These are phyloP conservation scores for Physella acuta DNA, from an alignment of 1,140 invertebrate genomes.

Conservation along the genomic window DNA sequence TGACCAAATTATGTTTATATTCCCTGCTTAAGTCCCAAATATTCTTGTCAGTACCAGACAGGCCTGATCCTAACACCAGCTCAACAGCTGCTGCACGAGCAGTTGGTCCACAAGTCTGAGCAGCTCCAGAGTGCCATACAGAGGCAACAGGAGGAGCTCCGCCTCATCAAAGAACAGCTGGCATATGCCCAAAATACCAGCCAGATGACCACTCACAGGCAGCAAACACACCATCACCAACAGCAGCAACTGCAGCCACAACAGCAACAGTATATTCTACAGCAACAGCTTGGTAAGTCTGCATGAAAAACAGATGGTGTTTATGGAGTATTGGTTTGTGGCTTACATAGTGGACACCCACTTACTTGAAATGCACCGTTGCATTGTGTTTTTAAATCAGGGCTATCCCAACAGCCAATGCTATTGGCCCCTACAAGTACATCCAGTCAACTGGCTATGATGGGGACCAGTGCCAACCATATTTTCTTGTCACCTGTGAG, in stretches of 20 bases:
- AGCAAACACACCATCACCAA: neutral
- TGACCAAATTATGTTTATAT: no score
- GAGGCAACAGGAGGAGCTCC: slow-evolving; percentile 44
- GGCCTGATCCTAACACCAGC: slow-evolving; percentile 38
- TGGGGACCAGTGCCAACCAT: slow-evolving; percentile 11
- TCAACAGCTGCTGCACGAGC: slow-evolving; percentile 42
- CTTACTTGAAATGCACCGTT: no score
- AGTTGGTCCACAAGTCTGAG: slow-evolving; percentile 41
- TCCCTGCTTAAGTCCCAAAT: no score
- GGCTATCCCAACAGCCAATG: neutral
- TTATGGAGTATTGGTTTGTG: no score
- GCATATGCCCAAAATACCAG: slow-evolving; percentile 26
- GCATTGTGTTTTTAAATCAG: no score
- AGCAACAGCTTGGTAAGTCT: slow-evolving; percentile 8
- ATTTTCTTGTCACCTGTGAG: slow-evolving; percentile 17
- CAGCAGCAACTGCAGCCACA: slow-evolving; percentile 16
- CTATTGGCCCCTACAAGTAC: slow-evolving; percentile 1
- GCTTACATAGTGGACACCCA: no score
- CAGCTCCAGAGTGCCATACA: slow-evolving; percentile 42
- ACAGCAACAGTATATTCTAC: slow-evolving; percentile 22
- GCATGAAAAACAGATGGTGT: neutral
- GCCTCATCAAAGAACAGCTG: slow-evolving; percentile 41
- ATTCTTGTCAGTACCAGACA: slow-evolving; percentile 29
- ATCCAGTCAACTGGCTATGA: slow-evolving; percentile 14
- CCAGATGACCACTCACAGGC: slow-evolving; percentile 20